Evolutionary conservation across 2,113 vertebrate genomes (phyloP).

Genomic region (Oryzias melastigma): DNA sequence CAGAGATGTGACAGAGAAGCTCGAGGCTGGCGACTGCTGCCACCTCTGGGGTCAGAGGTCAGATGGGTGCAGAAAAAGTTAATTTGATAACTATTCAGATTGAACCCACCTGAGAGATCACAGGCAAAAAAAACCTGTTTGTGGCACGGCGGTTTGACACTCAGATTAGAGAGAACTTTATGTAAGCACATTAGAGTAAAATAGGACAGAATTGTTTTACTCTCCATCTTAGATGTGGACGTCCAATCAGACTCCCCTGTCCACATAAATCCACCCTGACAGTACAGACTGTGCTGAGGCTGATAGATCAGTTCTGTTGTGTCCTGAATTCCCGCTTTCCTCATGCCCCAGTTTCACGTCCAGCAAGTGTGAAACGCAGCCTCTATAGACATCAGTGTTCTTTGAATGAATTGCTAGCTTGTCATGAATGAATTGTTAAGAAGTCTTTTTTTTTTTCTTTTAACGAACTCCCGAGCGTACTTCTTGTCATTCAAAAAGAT

Average conservation of each 20-base stretch:
- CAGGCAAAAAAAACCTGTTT: conserved; percentile 35
- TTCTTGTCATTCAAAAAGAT: conserved; percentile 41
- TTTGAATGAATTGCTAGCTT: conserved; percentile 19
- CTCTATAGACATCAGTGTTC: not conserved
- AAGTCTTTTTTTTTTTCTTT: conserved; percentile 23
- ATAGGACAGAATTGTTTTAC: conserved; percentile 53
- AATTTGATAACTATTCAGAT: conserved; percentile 66
- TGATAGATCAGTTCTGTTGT: conserved; percentile 21
- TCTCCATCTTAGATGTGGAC: conserved; percentile 36
- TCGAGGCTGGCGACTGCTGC: conserved; percentile 48
- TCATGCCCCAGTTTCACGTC: conserved; percentile 28
- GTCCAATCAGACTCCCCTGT: conserved; percentile 20
- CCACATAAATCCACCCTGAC: conserved; percentile 35
- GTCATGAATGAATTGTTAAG: conserved; percentile 4
- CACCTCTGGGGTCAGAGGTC: conserved; percentile 68
- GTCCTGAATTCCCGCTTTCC: conserved; percentile 40
- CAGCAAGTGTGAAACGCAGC: conserved; percentile 14
- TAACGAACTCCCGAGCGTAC: conserved; percentile 17
- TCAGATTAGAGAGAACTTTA: conserved; percentile 49
- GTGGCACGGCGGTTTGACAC: conserved; percentile 26
- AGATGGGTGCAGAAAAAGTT: conserved; percentile 50
- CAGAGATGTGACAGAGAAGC: conserved; percentile 56
- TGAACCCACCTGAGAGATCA: conserved; percentile 62
- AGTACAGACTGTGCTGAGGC: conserved; percentile 9
- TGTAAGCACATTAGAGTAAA: conserved; percentile 44